Conservation (phyloP, 2,113 vertebrate genomes). For the Pedetes capensis region DNA sequence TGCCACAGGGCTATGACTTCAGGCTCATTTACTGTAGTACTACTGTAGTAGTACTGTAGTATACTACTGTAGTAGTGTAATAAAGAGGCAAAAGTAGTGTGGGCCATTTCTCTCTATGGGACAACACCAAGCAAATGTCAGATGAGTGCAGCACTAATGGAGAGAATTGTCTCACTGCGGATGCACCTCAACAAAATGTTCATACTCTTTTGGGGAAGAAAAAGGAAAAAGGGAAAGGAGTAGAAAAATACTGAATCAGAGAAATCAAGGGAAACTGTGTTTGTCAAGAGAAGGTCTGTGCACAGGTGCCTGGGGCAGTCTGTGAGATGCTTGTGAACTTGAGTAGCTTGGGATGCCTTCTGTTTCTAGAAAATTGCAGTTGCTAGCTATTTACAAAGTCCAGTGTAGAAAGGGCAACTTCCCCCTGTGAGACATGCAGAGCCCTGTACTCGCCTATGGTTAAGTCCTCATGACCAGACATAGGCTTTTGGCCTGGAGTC, state of each 20-base stretch:
- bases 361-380: too few species aligned
- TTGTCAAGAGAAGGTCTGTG: too few species aligned
- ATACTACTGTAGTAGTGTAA: neutral
- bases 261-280: too few species aligned
- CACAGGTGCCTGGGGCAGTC: too few species aligned
- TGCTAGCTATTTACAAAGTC: fast-evolving
- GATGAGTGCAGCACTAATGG: fast-evolving
- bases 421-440: neutral
- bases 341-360: too few species aligned
- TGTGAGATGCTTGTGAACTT: too few species aligned
- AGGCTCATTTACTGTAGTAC: too few species aligned
- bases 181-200: neutral
- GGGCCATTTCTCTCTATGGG: neutral
- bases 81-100: neutral
- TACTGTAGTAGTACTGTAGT: too few species aligned
- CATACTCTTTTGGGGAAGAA: neutral
- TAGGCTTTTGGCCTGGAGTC: neutral
- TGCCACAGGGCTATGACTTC: too few species aligned
- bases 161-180: neutral
- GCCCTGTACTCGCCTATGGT: neutral
- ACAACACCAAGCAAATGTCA: neutral
- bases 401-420: too few species aligned
- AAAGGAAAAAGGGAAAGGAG: neutral
- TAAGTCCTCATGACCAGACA: neutral
- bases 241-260: too few species aligned